Conservation (phyloP, 2,113 vertebrate genomes). For the Tichodroma muraria region DNA sequence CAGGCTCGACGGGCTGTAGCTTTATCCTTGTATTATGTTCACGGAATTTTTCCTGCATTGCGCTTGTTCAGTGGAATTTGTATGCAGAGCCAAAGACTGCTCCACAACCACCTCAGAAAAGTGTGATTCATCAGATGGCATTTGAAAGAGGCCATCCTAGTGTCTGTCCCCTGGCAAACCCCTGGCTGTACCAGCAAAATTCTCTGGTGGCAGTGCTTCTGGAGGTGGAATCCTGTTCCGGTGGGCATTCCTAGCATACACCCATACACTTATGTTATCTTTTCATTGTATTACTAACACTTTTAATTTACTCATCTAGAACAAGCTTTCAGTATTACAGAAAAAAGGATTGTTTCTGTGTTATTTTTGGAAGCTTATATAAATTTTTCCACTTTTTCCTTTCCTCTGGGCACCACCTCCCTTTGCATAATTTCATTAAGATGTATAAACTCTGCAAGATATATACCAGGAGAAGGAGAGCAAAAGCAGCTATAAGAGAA, state of each 20-base stretch:
- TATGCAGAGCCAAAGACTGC: not conserved
- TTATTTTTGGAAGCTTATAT: conserved; percentile 44
- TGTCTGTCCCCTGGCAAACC: not conserved
- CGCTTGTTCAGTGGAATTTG: not conserved
- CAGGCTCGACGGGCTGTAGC: not conserved
- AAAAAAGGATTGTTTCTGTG: not conserved
- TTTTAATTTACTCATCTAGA: not conserved
- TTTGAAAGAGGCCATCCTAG: not conserved
- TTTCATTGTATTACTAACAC: not conserved
- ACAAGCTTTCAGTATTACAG: not conserved
- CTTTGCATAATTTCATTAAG: conserved; percentile 26
- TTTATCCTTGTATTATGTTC: not conserved
- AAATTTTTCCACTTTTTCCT: conserved; percentile 9
- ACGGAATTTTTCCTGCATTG: not conserved
- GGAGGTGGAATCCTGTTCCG: not conserved
- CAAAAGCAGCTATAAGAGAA: not conserved
- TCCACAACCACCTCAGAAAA: not conserved
- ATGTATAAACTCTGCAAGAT: conserved; percentile 44
- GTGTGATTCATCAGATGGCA: not conserved
- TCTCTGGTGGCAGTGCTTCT: not conserved
- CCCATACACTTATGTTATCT: not conserved
- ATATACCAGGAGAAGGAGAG: not conserved
- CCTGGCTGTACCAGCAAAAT: not conserved
- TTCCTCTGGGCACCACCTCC: not conserved
- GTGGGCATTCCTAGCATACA: not conserved